Base-by-base conservation (phyloP, 2,113 vertebrate genomes). In the Actinemys pallida region DNA sequence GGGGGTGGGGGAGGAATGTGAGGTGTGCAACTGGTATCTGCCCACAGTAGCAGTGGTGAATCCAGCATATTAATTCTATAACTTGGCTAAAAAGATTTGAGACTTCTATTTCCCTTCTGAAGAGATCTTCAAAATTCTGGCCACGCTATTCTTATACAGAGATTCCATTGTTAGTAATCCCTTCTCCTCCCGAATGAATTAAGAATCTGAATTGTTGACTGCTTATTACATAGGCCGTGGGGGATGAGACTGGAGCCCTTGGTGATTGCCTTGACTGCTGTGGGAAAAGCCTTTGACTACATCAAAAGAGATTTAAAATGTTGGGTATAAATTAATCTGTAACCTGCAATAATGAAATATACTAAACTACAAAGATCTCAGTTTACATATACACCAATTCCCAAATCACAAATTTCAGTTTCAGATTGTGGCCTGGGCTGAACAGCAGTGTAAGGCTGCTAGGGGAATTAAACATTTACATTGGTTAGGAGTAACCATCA, bases 81-180 rank as follows among this genome's bases (percentile, higher is more conserved):
- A 78, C 50, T 42, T 79, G 49, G 86, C 75, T 35, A 86, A 88
- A 82, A 59, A 91, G 69, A 9, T 84, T 88, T 76, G 39, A 76
- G n/a, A 82, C 11, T 89, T 17, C 3, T 86, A 62, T 82, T 27
- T 62, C 45, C 31, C 24, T 94, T 42, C 31, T 57, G 42, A 87
- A 79, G 1, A 89, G 42, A 29, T 45, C 95, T 90, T 93, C 49
- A 78, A 81, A 94, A 88, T 92, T 92, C 78, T 88, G 78, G 25
- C 81, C 89, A 93, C 84, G 45, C 52, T 87, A 22, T 62, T 93
- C 11, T 84, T 11, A 91, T 78, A 35, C 25, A 72, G 5, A 84
- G 6, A 89, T 83, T 92, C 78, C 45, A 20, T 88, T 82, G 72
- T 78, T 76, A 87, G 69, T 90, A 35, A 57, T 80, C 45, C 7